These are phyloP conservation scores for Pheosia tremula DNA, from an alignment of 2,888 invertebrate genomes.

Conservation along the genomic window DNA sequence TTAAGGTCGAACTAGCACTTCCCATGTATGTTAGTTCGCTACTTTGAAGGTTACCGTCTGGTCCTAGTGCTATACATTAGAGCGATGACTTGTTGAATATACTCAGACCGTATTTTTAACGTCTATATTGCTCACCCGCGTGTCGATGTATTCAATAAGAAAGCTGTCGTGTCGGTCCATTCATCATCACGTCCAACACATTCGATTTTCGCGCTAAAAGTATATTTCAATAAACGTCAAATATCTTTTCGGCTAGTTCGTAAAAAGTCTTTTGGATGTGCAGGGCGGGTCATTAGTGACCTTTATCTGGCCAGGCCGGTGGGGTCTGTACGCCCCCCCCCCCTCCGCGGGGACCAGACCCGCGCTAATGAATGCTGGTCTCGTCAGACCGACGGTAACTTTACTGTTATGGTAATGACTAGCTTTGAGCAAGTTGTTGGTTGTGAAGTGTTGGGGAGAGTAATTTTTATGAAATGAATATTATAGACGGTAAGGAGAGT, in stretches of 20 bases:
- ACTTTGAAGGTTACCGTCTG: no score
- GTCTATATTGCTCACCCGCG: not conserved
- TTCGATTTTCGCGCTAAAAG: not conserved
- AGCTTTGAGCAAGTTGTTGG: constrained; percentile 16
- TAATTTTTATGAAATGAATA: not conserved
- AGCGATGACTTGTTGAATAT: no score
- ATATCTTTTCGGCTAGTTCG: not conserved
- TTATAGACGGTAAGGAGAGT: not conserved
- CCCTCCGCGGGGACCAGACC: constrained; percentile 15
- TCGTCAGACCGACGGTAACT: not conserved
- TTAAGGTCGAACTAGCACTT: no score
- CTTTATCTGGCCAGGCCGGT: not conserved
- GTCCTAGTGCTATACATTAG: no score
- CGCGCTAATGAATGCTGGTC: constrained; percentile 17
- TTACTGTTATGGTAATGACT: constrained; percentile 12
- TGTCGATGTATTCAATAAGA: not conserved
- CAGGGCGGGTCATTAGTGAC: not conserved
- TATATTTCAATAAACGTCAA: not conserved
- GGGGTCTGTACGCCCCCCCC: not conserved
- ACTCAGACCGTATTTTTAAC: not conserved
- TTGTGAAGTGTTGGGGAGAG: not conserved
- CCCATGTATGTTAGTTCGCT: no score
- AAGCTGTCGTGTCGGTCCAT: not conserved
- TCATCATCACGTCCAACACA: not conserved
- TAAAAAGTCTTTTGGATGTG: not conserved